Evolutionary conservation across 2,113 vertebrate genomes (phyloP), one percentile per base, ranked within the genome.

Genomic region (Ranitomeya imitator): DNA sequence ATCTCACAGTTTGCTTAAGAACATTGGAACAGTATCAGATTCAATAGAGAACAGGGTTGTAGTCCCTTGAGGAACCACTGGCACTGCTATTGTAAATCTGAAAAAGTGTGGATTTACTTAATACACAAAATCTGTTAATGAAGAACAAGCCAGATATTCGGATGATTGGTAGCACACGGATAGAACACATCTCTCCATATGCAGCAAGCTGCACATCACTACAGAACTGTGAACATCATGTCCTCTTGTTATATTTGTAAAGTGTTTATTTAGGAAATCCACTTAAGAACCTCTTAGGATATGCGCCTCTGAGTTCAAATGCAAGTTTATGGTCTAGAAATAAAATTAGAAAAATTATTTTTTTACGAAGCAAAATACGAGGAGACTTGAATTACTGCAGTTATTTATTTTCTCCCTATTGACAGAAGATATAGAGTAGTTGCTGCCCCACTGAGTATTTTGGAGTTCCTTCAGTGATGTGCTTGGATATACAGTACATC

Each of bases 131-230:
- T 77, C 31, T 63, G 73, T 4, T 86, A 23, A 78, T 78, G 59
- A 61, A 21, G 9, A 78, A 78, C 37, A 77, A 14, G 61, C 21
- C 59, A 86, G 31, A 18, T 65, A 63, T 63, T 51, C 61, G 37
- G 57, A 52, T 86, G 85, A 86, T 78, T n/a, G 85, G 21, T 78
- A 86, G 78, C 85, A 78, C 54, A 63, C 52, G 55, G 84, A 76
- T 37, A 76, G 23, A 26, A 69, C 23, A 54, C 63, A 54, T 12
- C 10, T 69, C 19, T 71, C n/a, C 45, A 23, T 69, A n/a, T 23
- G 21, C 51, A 55, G 21, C 9, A 10, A 55, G 51, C 14, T 52
- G 26, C 51, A 71, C 82, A 26, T 84, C 21, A 26, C 7, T 51
- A 21, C 57, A 37, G 2, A 31, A 82, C 5, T 21, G 18, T 12